A percentile compares a stretch with the other conserved stretches of the same genome.
Conservation (phyloP, 2,113 vertebrate species). For the Oriolus oriolus region DNA sequence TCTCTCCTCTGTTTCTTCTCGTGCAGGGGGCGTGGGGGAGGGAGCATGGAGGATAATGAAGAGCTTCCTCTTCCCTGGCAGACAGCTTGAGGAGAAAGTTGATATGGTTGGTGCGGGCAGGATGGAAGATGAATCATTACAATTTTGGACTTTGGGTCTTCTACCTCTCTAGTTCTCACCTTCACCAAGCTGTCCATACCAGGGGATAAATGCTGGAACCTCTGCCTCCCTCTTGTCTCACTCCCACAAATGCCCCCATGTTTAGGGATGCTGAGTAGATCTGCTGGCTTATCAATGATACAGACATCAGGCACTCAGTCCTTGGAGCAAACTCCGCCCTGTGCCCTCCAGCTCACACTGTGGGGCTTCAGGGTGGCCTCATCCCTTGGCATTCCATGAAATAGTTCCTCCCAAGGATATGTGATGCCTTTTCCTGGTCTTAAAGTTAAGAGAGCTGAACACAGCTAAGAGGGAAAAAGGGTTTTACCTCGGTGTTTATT, state of each 20-base stretch:
- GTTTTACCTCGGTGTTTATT: too few relatives aligned
- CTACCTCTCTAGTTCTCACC: not conserved
- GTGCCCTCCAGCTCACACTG: not conserved
- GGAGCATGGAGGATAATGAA: not conserved
- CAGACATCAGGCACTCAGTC: not conserved
- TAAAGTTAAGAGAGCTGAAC: too few relatives aligned
- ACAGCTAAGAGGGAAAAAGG: too few relatives aligned
- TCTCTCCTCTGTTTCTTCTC: constrained; percentile 38
- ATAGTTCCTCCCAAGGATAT: not conserved
- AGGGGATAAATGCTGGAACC: not conserved
- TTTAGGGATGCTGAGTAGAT: not conserved
- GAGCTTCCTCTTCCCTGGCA: not conserved
- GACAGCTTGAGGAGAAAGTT: not conserved
- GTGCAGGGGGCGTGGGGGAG: accelerated
- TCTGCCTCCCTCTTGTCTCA: not conserved
- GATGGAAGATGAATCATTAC: not conserved
- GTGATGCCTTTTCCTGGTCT: too few relatives aligned
- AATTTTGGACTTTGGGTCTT: not conserved
- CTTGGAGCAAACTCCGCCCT: not conserved
- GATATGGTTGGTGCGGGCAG: not conserved
- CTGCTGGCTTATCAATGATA: not conserved
- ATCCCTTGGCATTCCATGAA: not conserved
- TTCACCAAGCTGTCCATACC: not conserved
- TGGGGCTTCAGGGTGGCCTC: not conserved
- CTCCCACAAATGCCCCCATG: accelerated